A percentile compares a stretch with the other conserved stretches of the same genome.
phyloP scores from a whole-genome alignment of 2,113 vertebrate genomes.

The Arothron firmamentum region DNA sequence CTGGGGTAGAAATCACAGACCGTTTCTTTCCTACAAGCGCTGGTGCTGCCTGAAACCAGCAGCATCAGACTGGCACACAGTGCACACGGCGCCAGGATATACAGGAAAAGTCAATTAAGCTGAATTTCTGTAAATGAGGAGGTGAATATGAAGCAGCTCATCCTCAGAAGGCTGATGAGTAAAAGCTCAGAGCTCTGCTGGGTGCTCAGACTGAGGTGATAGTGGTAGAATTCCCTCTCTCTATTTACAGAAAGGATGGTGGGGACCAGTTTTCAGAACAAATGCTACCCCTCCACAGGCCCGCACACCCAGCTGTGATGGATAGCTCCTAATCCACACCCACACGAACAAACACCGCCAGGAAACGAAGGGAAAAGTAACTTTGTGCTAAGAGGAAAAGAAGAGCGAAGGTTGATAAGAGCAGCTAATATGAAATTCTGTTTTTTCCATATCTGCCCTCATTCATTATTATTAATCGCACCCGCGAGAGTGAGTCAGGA shows the following conservation, averaged over 20 bases:
- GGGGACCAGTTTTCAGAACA: neutral
- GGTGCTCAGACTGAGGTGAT: conserved; percentile 2
- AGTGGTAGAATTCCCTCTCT: conserved; percentile 23
- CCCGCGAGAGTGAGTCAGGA: conserved; percentile 18
- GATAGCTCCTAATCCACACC: conserved; percentile 53
- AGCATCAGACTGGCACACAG: too few species aligned
- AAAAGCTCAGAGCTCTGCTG: conserved; percentile 16
- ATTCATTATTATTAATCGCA: conserved; percentile 33
- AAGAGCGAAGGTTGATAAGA: conserved; percentile 14
- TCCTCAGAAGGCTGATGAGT: conserved; percentile 4
- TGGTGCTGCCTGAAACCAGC: too few species aligned
- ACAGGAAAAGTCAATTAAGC: neutral
- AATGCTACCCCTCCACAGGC: conserved; percentile 36
- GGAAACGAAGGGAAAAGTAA: conserved; percentile 8
- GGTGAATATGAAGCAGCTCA: conserved; percentile 3
- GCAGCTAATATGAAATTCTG: conserved; percentile 10
- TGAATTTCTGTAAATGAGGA: conserved; percentile 36
- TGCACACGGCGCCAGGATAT: too few species aligned
- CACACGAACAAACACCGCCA: conserved; percentile 25
- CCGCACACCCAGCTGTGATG: conserved; percentile 43
- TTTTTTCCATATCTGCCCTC: conserved; percentile 17
- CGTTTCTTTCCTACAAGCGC: too few species aligned
- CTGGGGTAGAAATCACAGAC: too few species aligned
- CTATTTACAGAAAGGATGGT: too few species aligned
- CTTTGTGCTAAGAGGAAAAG: neutral